Conservation (phyloP, 2,797 vertebrate species). For the Podargus strigoides region DNA sequence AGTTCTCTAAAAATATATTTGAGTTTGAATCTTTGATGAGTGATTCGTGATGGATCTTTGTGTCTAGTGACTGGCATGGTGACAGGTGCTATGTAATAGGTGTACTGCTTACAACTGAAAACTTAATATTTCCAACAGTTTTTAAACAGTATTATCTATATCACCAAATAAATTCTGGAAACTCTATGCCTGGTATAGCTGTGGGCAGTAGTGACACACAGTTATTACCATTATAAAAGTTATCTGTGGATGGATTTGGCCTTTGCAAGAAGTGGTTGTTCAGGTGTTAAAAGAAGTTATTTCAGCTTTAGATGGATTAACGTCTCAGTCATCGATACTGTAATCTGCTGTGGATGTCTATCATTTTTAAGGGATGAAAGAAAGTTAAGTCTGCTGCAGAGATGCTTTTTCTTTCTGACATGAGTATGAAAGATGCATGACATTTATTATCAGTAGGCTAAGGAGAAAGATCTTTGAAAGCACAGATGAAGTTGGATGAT, state of each 20-base stretch:
- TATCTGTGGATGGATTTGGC: neutral
- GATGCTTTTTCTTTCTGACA: slow-evolving; percentile 59
- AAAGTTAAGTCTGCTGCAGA: slow-evolving; percentile 29
- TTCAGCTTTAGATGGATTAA: slow-evolving; percentile 39
- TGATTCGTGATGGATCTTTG: neutral
- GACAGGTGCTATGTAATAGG: neutral
- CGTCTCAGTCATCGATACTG: neutral
- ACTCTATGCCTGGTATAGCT: neutral
- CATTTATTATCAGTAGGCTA: slow-evolving; percentile 71
- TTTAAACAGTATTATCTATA: neutral
- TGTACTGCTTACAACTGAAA: neutral
- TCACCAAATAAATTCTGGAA: neutral
- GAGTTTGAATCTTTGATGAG: neutral
- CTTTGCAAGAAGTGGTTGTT: neutral
- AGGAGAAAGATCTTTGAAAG: slow-evolving; percentile 66
- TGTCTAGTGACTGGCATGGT: neutral
- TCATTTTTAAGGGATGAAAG: slow-evolving; percentile 64
- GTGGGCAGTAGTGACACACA: neutral
- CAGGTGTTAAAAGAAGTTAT: slow-evolving; percentile 16
- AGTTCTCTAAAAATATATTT: neutral
- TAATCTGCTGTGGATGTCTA: slow-evolving; percentile 56
- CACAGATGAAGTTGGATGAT: slow-evolving; percentile 47
- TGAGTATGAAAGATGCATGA: slow-evolving; percentile 55
- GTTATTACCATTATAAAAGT: neutral
- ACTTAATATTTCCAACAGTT: neutral